phyloP scores from a whole-genome alignment of 2,113 vertebrate genomes.

The Sminthopsis crassicaudata region DNA sequence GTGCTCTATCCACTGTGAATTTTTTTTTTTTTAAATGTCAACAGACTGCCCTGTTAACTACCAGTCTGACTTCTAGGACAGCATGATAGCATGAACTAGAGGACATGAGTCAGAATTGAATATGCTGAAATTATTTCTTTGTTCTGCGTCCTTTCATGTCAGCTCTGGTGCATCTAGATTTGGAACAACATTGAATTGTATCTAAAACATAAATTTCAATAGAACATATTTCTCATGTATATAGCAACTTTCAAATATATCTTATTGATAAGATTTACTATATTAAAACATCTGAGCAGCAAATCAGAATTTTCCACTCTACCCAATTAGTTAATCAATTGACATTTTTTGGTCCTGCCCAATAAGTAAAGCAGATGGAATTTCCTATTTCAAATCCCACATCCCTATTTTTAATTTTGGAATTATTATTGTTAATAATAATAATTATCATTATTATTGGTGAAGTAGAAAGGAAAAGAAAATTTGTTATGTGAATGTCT shows the following conservation, averaged over 20 bases:
- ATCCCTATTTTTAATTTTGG: conserved; percentile 52
- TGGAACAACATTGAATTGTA: background rate
- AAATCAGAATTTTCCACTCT: conserved; percentile 63
- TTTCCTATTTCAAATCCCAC: conserved; percentile 58
- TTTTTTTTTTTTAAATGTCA: background rate
- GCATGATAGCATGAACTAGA: conserved; percentile 1
- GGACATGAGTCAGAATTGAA: background rate
- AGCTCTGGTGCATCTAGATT: conserved; percentile 24
- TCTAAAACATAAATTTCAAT: background rate
- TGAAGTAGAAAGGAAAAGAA: conserved; percentile 19
- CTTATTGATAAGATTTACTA: conserved; percentile 61
- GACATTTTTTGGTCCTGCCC: conserved; percentile 44
- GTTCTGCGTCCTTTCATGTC: conserved; percentile 25
- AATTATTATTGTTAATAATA: background rate
- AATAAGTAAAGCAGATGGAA: conserved; percentile 43
- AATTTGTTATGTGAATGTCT: conserved; percentile 47
- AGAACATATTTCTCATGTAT: conserved; percentile 38
- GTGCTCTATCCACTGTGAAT: too few relatives aligned
- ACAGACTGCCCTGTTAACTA: background rate
- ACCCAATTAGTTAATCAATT: conserved; percentile 55
- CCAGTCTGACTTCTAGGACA: background rate
- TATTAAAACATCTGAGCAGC: conserved; percentile 59
- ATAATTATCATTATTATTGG: background rate
- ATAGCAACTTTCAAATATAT: conserved; percentile 34
- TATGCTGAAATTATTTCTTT: background rate